These are phyloP conservation scores for Schizotus pectinicornis DNA, from an alignment of 2,888 invertebrate species.

Conservation along the genomic window DNA sequence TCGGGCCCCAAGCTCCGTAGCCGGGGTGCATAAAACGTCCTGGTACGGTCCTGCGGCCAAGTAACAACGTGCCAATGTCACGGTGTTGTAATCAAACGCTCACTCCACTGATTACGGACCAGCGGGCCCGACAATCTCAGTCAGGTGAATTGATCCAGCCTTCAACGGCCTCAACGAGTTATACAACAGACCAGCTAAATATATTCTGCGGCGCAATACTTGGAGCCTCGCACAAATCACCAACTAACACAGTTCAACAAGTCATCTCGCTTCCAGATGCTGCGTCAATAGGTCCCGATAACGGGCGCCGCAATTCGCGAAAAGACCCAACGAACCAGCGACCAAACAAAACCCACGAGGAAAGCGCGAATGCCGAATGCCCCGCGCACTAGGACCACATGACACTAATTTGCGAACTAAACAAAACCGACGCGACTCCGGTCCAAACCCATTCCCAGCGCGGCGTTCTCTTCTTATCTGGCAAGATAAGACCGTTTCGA, in stretches of 20 bases:
- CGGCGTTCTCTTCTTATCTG: neutral
- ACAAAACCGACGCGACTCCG: conserved; percentile 11
- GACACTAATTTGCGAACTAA: conserved; percentile 12
- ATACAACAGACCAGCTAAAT: conserved; percentile 45
- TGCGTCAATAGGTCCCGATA: conserved; percentile 19
- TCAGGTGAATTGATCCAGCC: conserved; percentile 27
- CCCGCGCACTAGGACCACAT: conserved; percentile 15
- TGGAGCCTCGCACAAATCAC: conserved; percentile 25
- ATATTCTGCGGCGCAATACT: conserved; percentile 49
- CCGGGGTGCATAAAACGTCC: conserved; percentile 47
- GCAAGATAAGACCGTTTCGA: neutral
- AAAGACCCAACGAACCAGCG: neutral
- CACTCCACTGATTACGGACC: conserved; percentile 1
- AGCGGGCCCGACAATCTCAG: no score
- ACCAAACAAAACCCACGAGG: no score
- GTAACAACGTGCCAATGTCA: conserved; percentile 13
- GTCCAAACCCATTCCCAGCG: conserved; percentile 8
- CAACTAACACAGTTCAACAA: conserved; percentile 42
- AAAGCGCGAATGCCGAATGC: conserved; percentile 6
- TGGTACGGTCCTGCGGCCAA: conserved; percentile 23
- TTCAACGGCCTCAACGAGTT: conserved; percentile 33
- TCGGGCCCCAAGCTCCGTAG: conserved; percentile 49
- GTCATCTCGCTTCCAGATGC: conserved; percentile 37
- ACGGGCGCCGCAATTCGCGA: conserved; percentile 33
- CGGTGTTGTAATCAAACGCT: conserved; percentile 1